These are phyloP conservation scores for Hippocampus barbouri DNA, from an alignment of 2,113 vertebrate species.

Conservation along the genomic window DNA sequence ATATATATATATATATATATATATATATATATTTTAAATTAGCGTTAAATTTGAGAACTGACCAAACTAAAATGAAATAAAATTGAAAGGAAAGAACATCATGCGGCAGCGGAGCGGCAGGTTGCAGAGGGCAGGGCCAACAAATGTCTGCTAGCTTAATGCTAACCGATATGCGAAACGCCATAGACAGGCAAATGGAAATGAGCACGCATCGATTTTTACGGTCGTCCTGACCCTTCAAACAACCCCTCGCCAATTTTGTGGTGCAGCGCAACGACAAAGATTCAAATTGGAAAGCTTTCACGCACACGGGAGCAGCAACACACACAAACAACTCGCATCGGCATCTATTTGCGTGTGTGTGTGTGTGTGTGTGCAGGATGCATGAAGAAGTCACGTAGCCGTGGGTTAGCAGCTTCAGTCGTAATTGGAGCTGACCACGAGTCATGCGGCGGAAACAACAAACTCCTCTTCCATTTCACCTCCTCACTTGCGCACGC, in stretches of 20 bases:
- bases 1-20: too few species aligned
- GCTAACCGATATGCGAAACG: not conserved
- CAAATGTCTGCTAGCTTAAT: not conserved
- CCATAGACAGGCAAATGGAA: not conserved
- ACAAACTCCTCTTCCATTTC: constrained; percentile 34
- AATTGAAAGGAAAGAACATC: too few species aligned
- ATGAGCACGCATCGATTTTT: not conserved
- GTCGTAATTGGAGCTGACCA: constrained; percentile 64
- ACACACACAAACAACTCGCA: too few species aligned
- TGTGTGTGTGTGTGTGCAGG: constrained; percentile 20
- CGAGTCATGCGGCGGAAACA: constrained; percentile 57
- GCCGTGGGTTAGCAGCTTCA: constrained; percentile 60
- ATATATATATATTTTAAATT: too few species aligned
- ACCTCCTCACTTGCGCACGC: not conserved
- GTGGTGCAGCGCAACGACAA: too few species aligned
- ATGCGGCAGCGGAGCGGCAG: too few species aligned
- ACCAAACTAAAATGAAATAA: too few species aligned
- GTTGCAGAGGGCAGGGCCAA: too few species aligned
- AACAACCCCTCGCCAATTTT: not conserved
- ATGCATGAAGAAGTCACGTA: constrained; percentile 45
- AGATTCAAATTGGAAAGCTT: not conserved
- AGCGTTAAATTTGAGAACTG: too few species aligned
- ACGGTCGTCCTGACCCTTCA: not conserved
- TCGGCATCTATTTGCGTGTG: not conserved
- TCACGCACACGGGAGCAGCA: too few species aligned